Evolutionary conservation across 1,140 invertebrate species (phyloP), one percentile per base, ranked within the genome.

Genomic region (Ridgeia piscesae): DNA sequence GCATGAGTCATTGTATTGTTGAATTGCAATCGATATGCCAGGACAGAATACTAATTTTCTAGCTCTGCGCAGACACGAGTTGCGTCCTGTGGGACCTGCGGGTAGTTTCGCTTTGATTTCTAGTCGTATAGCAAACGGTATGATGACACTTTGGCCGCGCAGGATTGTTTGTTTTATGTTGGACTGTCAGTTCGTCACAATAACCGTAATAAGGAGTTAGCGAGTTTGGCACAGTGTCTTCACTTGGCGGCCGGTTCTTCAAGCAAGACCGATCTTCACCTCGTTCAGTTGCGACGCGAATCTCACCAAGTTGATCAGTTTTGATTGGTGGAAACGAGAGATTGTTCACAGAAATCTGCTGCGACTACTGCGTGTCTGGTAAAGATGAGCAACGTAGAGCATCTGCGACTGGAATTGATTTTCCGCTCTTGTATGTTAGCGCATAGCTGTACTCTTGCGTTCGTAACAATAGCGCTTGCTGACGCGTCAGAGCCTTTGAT

Each of bases 381-480:
- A 42, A 11, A 42, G 42, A 42, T 42, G 42, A 42, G 42, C 42
- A 11, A 42, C 4, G 11, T 42, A 42, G 42, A 42, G 42, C 42
- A 42, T 42, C 42, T 42, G 42, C 42, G 42, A 42, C 42, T 42
- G 42, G 42, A 42, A 42, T 42, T 4, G 42, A 42, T 42, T 42
- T 42, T 42, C 42, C 42, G 11, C 42, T 42, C 42, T 42, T 42
- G 93, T 96, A 97, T 34, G 92, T 88, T 0, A 97, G 93, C 35
- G 94, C 93, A 34, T 96, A 94, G 93, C 96, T 94, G 94, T 95
- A 96, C 93, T 94, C 91, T 91, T 95, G 95, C 21, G 96, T 88
- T 92, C 94, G 94, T 11, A 97, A 92, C 31, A 96, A 58, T 95
- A 96, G 96, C 31, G 95, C 92, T 94, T 96, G 95, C 48, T 97